Conservation (phyloP, 2,888 invertebrate species). For the Eupithecia centaureata region DNA sequence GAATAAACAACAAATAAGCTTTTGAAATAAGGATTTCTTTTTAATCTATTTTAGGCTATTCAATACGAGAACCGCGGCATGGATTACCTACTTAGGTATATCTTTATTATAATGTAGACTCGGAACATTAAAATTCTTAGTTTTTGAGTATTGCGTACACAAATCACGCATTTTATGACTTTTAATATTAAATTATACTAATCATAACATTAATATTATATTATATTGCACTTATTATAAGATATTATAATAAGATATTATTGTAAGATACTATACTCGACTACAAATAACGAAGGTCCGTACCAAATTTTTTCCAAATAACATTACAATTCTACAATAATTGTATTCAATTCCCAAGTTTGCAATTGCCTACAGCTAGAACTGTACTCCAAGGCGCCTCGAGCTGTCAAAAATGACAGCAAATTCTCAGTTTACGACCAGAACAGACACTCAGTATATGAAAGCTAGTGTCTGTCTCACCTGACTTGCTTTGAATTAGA, state of each 20-base stretch:
- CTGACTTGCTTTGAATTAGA: constrained; percentile 34
- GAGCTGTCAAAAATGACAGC: constrained; percentile 57
- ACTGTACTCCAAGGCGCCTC: constrained; percentile 48
- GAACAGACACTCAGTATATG: constrained; percentile 41
- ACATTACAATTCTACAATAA: background rate
- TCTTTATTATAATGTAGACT: background rate
- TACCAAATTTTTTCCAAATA: background rate
- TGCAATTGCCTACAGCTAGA: background rate
- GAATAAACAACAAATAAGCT: too few relatives aligned
- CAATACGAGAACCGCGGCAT: background rate
- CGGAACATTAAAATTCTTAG: background rate
- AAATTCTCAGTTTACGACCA: constrained; percentile 40
- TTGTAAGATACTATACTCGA: too few relatives aligned
- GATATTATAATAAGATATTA: too few relatives aligned
- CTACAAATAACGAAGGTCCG: background rate
- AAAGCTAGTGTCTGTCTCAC: constrained; percentile 45
- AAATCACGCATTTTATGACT: too few relatives aligned
- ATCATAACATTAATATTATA: too few relatives aligned
- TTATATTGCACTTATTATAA: too few relatives aligned
- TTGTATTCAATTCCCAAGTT: background rate
- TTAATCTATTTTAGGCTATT: background rate
- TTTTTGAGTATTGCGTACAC: background rate
- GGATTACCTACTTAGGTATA: background rate
- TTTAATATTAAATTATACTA: too few relatives aligned
- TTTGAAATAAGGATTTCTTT: too few relatives aligned